Evolutionary conservation across 2,797 vertebrate species (phyloP).

Genomic region (Tamandua tetradactyla): DNA sequence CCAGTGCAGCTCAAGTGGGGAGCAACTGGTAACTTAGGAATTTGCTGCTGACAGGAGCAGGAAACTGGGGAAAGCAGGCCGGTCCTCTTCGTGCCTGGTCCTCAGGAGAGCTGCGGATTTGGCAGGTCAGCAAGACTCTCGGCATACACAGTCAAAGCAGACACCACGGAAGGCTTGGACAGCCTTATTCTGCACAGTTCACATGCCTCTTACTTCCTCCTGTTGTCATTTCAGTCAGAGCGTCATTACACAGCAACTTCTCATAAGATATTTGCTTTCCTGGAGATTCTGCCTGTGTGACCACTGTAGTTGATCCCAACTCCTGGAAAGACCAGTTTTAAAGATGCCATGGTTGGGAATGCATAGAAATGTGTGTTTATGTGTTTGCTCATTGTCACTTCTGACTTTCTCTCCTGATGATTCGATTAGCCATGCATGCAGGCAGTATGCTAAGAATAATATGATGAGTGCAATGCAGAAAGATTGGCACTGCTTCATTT

Average conservation of each 20-base stretch:
- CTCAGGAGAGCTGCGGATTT: background rate
- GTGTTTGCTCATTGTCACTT: background rate
- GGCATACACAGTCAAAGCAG: background rate
- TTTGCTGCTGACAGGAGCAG: constrained; percentile 6
- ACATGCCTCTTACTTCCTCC: background rate
- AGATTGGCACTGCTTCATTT: background rate
- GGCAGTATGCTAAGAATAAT: constrained; percentile 5
- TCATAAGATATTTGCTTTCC: constrained; percentile 33
- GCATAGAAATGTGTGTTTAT: background rate
- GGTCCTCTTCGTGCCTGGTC: background rate
- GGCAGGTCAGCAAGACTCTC: background rate
- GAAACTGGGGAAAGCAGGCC: background rate
- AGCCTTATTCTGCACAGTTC: background rate
- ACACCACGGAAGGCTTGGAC: background rate
- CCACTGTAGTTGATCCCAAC: background rate
- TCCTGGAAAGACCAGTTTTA: background rate
- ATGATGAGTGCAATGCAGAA: background rate
- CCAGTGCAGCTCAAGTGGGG: background rate
- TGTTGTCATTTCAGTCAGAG: constrained; percentile 36
- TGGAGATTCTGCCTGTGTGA: background rate
- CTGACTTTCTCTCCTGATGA: background rate
- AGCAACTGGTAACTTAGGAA: constrained; percentile 46
- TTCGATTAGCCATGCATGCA: background rate
- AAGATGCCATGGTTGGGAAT: background rate
- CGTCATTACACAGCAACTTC: background rate